These are phyloP conservation scores for Dicyrtomina minuta DNA, from an alignment of 2,888 invertebrate genomes.

Conservation along the genomic window DNA sequence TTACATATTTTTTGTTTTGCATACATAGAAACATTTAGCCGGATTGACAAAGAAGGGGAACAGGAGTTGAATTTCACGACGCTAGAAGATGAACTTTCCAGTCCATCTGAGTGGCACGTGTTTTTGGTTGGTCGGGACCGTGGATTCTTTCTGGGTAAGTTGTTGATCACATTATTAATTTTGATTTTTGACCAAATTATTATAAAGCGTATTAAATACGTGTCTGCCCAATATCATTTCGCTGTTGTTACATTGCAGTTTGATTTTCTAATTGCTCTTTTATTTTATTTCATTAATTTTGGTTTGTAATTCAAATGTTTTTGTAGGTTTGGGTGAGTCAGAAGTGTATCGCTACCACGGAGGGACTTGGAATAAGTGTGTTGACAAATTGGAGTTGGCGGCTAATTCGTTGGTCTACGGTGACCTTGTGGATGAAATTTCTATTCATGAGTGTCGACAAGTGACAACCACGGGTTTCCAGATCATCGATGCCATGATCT, in stretches of 20 bases:
- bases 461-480: conserved; percentile 67
- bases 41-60: conserved; percentile 42
- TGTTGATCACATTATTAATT: background rate
- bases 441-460: conserved; percentile 63
- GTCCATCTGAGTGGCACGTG: conserved; percentile 47
- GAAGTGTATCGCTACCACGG: conserved; percentile 64
- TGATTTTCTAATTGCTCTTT: background rate
- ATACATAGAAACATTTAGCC: conserved; percentile 26
- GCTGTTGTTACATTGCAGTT: background rate
- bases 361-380: conserved; percentile 57
- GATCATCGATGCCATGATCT: conserved; percentile 73
- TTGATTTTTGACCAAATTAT: too few relatives aligned
- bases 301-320: too few relatives aligned
- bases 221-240: conserved; percentile 9
- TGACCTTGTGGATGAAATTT: conserved; percentile 69
- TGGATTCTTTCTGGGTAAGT: conserved; percentile 48
- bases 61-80: conserved; percentile 36
- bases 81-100: conserved; percentile 41
- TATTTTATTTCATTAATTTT: background rate
- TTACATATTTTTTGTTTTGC: background rate
- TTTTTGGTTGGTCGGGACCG: conserved; percentile 47
- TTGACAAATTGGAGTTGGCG: conserved; percentile 64
- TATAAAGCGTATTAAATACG: background rate
- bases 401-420: conserved; percentile 72
- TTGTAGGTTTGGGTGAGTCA: conserved; percentile 59